phyloP scores from a whole-genome alignment of 2,797 vertebrate species.

The Lates japonicus region DNA sequence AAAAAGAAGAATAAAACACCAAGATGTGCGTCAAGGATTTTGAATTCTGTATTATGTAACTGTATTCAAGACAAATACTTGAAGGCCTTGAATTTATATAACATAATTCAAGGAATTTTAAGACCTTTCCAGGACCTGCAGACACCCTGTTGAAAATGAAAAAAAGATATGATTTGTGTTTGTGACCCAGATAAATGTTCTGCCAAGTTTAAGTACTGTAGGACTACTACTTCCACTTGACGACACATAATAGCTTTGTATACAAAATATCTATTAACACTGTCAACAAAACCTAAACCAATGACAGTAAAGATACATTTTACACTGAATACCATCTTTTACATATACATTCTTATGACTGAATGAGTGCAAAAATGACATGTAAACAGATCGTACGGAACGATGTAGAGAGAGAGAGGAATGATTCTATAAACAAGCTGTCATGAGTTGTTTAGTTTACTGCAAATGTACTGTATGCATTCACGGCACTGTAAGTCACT shows the following conservation, averaged over 20 bases:
- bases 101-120: not conserved
- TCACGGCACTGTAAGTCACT: constrained; percentile 60
- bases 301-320: constrained; percentile 65
- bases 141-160: constrained; percentile 19
- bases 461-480: constrained; percentile 42
- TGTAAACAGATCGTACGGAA: constrained; percentile 41
- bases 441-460: constrained; percentile 28
- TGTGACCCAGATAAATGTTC: constrained; percentile 5
- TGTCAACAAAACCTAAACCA: constrained; percentile 58
- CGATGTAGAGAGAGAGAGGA: constrained; percentile 12
- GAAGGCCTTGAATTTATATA: not conserved
- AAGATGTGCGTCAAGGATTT: not conserved
- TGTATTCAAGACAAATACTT: not conserved
- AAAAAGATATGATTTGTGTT: not conserved
- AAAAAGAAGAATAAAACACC: not conserved
- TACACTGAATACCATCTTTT: constrained; percentile 53
- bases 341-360: constrained; percentile 68
- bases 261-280: constrained; percentile 76
- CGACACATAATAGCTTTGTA: constrained; percentile 59
- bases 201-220: constrained; percentile 23
- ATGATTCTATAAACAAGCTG: constrained; percentile 16
- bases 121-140: constrained; percentile 33
- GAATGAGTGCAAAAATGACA: constrained; percentile 53
- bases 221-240: constrained; percentile 63
- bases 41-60: not conserved